Conservation (phyloP, 2,888 invertebrate species). For the Drosophila acutilabella region DNA sequence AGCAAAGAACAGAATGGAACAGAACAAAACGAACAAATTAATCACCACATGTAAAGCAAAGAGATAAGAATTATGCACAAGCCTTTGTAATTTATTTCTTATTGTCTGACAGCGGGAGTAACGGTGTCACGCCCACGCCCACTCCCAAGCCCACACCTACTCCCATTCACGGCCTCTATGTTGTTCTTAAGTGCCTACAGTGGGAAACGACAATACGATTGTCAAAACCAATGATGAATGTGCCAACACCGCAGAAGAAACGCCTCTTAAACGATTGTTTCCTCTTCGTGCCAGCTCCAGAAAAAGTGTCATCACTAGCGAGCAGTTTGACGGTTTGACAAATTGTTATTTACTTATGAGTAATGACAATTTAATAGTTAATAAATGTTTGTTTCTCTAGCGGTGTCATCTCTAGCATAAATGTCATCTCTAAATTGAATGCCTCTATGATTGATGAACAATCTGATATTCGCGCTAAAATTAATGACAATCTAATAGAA, state of each 20-base stretch:
- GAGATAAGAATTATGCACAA: conserved; percentile 65
- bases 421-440: background rate
- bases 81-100: conserved; percentile 74
- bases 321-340: conserved; percentile 8
- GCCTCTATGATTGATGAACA: background rate
- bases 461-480: background rate
- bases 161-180: conserved; percentile 14
- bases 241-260: conserved; percentile 3
- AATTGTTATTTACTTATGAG: background rate
- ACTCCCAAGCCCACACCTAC: conserved; percentile 3
- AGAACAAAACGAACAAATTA: conserved; percentile 53
- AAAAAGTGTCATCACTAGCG: background rate
- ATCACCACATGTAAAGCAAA: conserved; percentile 60
- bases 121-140: conserved; percentile 10
- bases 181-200: conserved; percentile 57
- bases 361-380: conserved; percentile 7
- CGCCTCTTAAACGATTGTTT: conserved; percentile 19
- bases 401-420: background rate
- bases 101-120: conserved; percentile 47
- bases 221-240: conserved; percentile 28
- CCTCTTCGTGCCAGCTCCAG: background rate
- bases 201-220: conserved; percentile 26
- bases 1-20: conserved; percentile 15
- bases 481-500: background rate
- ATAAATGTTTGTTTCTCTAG: background rate